Percentiles rank a stretch among this genome's conserved stretches.
Conservation (phyloP, 2,797 vertebrate species). For the Neostethus bicornis region DNA sequence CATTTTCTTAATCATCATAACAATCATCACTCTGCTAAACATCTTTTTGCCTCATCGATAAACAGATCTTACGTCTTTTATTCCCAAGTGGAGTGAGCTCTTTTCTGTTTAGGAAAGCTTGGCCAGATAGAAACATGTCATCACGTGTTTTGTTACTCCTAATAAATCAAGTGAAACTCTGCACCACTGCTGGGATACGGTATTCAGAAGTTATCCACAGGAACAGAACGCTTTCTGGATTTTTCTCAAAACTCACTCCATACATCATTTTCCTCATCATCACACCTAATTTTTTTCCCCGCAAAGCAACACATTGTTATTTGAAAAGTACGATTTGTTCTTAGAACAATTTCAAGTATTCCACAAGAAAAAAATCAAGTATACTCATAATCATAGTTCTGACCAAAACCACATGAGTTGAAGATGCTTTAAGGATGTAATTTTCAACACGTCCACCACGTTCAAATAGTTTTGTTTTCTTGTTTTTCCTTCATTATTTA, state of each 20-base stretch:
- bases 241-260: constrained; percentile 19
- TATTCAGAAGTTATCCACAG: too few species aligned
- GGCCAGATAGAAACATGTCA: neutral
- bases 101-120: neutral
- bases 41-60: too few species aligned
- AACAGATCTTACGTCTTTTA: too few species aligned
- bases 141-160: too few species aligned
- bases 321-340: too few species aligned
- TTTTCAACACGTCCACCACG: constrained; percentile 1
- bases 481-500: neutral
- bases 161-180: too few species aligned
- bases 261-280: constrained; percentile 23
- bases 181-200: too few species aligned
- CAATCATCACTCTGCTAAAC: too few species aligned
- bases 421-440: neutral
- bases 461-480: neutral
- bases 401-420: neutral
- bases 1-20: neutral
- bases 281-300: constrained; percentile 5
- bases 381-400: constrained; percentile 2
- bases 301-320: too few species aligned
- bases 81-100: too few species aligned
- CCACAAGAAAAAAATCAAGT: too few species aligned
- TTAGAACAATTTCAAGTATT: too few species aligned
- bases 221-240: neutral